A percentile compares a stretch with the other conserved stretches of the same genome.
These are phyloP conservation scores for Pseudomyrmex sp. DNA, from an alignment of 1,140 invertebrate species.

Conservation along the genomic window DNA sequence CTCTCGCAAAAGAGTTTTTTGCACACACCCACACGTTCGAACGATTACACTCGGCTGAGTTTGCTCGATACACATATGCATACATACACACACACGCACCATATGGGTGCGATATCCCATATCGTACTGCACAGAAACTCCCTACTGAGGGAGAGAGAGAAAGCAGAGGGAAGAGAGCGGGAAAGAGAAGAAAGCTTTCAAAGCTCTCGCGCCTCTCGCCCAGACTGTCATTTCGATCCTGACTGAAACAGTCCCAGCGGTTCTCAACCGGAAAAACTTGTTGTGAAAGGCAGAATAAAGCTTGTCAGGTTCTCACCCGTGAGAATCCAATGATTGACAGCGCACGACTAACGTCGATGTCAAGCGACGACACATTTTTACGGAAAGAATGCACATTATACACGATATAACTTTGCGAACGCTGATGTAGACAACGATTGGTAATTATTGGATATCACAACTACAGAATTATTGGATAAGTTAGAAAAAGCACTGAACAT, in stretches of 20 bases:
- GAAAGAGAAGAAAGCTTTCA: conserved; percentile 65
- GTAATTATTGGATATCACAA: too few relatives aligned
- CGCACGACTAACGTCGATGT: conserved; percentile 18
- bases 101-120: conserved; percentile 64
- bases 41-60: conserved; percentile 58
- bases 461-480: too few relatives aligned
- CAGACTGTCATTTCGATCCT: conserved; percentile 76
- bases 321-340: conserved; percentile 36
- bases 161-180: conserved; percentile 9
- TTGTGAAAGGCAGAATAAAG: conserved; percentile 13
- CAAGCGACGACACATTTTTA: background rate
- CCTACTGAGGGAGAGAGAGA: conserved; percentile 26
- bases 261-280: conserved; percentile 62
- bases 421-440: too few relatives aligned
- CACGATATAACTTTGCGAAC: background rate
- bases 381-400: background rate
- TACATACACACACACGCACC: background rate
- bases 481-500: too few relatives aligned
- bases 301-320: background rate
- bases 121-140: conserved; percentile 68
- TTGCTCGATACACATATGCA: conserved; percentile 56
- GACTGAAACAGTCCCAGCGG: conserved; percentile 71
- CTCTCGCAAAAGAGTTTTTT: conserved; percentile 78
- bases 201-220: conserved; percentile 75
- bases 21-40: conserved; percentile 69